Base-by-base conservation (phyloP, 1,140 invertebrate species). In the Parapsyche elsis region DNA sequence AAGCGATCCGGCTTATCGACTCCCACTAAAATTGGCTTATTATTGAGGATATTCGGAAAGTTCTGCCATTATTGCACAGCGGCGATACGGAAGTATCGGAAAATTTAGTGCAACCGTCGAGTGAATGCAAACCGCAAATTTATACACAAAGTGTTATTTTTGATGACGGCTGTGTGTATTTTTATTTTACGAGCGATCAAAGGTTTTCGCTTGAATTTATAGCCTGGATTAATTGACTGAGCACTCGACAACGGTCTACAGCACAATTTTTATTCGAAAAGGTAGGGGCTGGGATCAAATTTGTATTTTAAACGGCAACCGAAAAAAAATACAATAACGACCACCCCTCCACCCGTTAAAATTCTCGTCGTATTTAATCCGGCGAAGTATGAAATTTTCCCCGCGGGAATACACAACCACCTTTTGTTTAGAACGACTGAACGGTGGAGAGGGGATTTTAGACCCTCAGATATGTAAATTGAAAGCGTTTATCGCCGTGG, bases 401-500 rank as follows among this genome's bases (percentile, higher is more conserved):
- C 24, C 24, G 19, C 61, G 24, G 19, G 24, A 67, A 23, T 16
- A 67, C 19, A 19, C 61, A 1, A 16, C 24, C 24, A 21, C 61
- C 19, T 26, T 12, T 26, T 77, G 26, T 77, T 77, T 77, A 30
- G n/a, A 19, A 14, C 46, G n/a, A n/a, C 61, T 14, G 45, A 45
- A 19, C 75, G n/a, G 19, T 9, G 61, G n/a, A 19, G 74, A n/a
- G 19, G 44, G 7, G 38, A 16, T 19, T 21, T 2, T n/a, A 76
- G 24, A 61, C 7, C 4, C 44, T 14, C 24, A 53, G 38, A 75
- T 75, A 75, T 75, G 71, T 75, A 53, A 75, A 75, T 49, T 57
- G 71, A 75, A 75, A 75, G 38, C 71, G 38, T 49, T 75, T 75
- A 75, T 75, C 71, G 71, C 45, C 44, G 14, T 49, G 12, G 38